These are phyloP conservation scores for Cossypha polioptera DNA, from an alignment of 2,797 vertebrate genomes.

Conservation along the genomic window DNA sequence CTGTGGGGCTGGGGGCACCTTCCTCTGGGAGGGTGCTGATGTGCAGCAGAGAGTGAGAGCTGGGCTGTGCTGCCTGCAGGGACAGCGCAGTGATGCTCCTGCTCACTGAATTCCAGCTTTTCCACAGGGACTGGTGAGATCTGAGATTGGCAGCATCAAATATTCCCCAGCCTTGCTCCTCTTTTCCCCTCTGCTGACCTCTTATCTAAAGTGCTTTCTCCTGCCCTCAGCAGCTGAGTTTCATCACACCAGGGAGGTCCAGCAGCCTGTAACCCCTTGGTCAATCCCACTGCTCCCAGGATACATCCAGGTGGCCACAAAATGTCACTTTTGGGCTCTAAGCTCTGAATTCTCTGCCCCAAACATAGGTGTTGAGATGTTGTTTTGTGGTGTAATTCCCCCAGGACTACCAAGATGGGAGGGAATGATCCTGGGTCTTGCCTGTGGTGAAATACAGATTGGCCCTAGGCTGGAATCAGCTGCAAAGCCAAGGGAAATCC, in stretches of 20 bases:
- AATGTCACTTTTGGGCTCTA: not conserved
- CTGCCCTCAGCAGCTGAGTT: slow-evolving; percentile 52
- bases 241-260: slow-evolving; percentile 3
- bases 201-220: slow-evolving; percentile 62
- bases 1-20: not conserved
- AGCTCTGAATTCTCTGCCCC: not conserved
- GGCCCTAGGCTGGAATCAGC: not conserved
- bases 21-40: not conserved
- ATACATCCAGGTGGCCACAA: not conserved
- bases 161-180: not conserved
- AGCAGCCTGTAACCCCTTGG: not conserved
- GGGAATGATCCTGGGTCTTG: not conserved
- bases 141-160: slow-evolving; percentile 14
- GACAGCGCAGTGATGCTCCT: not conserved
- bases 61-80: not conserved
- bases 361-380: accelerated
- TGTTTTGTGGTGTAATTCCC: not conserved
- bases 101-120: not conserved
- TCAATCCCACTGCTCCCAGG: not conserved
- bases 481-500: not conserved
- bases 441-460: not conserved
- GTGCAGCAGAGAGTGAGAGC: not conserved
- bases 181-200: not conserved
- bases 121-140: not conserved
- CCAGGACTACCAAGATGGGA: not conserved